Evolutionary conservation across 1,140 invertebrate genomes (phyloP), one percentile per base, ranked within the genome.

Genomic region (Anoplolepis gracilipes): DNA sequence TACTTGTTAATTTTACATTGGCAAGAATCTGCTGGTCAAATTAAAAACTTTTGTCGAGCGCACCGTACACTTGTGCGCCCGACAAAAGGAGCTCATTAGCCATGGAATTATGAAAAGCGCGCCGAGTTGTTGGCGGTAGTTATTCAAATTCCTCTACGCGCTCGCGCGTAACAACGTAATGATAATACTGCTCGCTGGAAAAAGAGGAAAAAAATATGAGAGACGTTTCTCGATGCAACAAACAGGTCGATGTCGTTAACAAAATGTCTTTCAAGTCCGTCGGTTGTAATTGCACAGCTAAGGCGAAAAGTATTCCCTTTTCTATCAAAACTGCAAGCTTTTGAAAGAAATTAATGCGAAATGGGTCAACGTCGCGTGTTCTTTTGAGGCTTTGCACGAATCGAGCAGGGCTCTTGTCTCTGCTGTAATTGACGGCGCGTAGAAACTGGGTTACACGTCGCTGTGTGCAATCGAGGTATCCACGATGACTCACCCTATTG

Each of bases 41-140:
- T 55, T 39, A 69, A 69, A 69, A 79, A 64, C 28, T 67, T 79
- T 36, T 67, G 36, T 49, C 46, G 46, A 49, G 46, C 16, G 46
- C 46, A 19, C 46, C 28, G 13, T 69, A 57, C 46, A 79, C 42
- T 65, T 25, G 39, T 57, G 16, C 25, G 49, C 22, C 33, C 30
- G 77, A 69, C 77, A 79, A 82, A 59, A 46, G 65, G 55, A 59
- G 36, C 78, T 82, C 78, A 73, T 82, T 72, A 82, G 53, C 36
- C 28, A 42, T 72, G 28, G 36, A 82, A 82, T 82, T 82, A 72
- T 33, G 67, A 82, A 82, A 82, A 82, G 36, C 69, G 49, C 39
- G 13, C 36, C 19, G 19, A 82, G 67, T 72, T 73, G 78, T 72
- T 28, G 62, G 25, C 46, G 76, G 62, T 72, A 72, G 65, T 82